These are phyloP conservation scores for Hydropotes inermis DNA, from an alignment of 2,113 vertebrate species.

Conservation along the genomic window DNA sequence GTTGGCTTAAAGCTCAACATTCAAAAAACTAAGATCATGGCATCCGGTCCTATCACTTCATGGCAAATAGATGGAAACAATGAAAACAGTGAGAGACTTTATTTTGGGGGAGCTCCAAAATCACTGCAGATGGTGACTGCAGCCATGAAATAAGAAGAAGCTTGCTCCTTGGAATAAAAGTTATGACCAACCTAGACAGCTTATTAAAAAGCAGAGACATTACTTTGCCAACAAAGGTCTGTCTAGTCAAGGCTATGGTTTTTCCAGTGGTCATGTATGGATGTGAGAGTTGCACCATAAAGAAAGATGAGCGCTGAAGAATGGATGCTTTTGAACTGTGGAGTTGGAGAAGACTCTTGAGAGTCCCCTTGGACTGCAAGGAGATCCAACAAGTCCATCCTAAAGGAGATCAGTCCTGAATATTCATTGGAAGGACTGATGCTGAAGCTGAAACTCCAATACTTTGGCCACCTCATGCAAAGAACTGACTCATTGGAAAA, in stretches of 20 bases:
- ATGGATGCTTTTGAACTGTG: not conserved
- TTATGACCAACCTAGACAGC: not conserved
- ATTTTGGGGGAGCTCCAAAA: not conserved
- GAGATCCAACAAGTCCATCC: not conserved
- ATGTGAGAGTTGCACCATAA: not conserved
- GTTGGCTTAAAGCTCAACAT: not conserved
- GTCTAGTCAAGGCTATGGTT: not conserved
- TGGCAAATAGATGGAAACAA: not conserved
- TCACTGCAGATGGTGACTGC: not conserved
- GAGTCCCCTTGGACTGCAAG: not conserved
- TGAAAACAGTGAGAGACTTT: not conserved
- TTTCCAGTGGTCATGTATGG: not conserved
- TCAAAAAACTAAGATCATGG: not conserved
- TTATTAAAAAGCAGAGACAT: not conserved
- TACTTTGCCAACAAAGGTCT: not conserved
- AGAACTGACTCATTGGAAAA: not conserved
- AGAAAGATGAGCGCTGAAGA: not conserved
- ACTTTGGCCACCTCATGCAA: not conserved
- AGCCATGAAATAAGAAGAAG: not conserved
- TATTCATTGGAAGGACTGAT: not conserved
- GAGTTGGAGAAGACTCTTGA: too few relatives aligned
- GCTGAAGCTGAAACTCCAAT: not conserved
- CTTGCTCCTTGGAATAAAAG: not conserved
- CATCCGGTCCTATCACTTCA: not conserved
- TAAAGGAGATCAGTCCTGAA: not conserved